Conservation (phyloP, 1,140 invertebrate species). For the Drosophila quadrilineata region DNA sequence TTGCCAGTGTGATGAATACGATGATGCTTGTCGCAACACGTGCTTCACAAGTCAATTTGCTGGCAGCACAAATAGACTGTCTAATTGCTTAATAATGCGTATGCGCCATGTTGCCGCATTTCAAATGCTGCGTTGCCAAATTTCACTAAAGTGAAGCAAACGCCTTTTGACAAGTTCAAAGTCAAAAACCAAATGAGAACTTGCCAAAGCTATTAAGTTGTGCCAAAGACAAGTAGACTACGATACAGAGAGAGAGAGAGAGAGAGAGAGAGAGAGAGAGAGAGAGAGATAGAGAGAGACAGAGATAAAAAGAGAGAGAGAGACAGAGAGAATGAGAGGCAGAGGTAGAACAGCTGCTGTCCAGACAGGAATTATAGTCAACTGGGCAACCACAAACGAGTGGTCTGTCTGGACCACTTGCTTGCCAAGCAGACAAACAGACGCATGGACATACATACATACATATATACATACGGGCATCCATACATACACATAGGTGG, state of each 20-base stretch:
- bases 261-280: not conserved
- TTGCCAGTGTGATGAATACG: not conserved
- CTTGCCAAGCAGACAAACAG: no score
- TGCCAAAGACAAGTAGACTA: no score
- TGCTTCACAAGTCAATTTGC: slow-evolving; percentile 77
- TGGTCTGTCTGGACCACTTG: slow-evolving; percentile 42
- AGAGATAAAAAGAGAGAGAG: not conserved
- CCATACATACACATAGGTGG: no score
- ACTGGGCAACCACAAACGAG: slow-evolving; percentile 40
- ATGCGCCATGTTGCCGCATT: slow-evolving; percentile 19
- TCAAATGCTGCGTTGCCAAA: slow-evolving; percentile 8
- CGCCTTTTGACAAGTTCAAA: slow-evolving; percentile 25
- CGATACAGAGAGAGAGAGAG: not conserved
- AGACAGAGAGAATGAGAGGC: not conserved
- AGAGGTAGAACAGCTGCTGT: not conserved
- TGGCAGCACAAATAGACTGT: no score
- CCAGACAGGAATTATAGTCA: slow-evolving; percentile 23
- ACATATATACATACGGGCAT: no score
- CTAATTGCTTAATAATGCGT: slow-evolving; percentile 67
- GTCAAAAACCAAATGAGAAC: slow-evolving; percentile 25
- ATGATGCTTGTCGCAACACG: no score
- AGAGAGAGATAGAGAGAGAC: not conserved
- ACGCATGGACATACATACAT: no score
- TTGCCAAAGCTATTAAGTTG: slow-evolving; percentile 29
- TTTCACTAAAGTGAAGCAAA: slow-evolving; percentile 8